Evolutionary conservation across 2,888 invertebrate genomes (phyloP).

Genomic region (Venustoraphidia nigricollis): DNA sequence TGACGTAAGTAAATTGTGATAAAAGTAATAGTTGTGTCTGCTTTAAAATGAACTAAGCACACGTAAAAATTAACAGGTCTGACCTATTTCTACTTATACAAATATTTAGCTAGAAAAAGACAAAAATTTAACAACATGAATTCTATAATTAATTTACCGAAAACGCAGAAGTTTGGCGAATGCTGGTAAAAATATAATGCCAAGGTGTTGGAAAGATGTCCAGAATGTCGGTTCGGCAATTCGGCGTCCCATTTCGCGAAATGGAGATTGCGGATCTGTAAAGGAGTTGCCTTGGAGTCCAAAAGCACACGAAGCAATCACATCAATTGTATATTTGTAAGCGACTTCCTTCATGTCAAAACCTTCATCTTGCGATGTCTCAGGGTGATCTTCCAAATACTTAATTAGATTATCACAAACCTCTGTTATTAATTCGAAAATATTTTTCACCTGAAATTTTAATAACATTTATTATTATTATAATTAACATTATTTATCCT

Average conservation of each 20-base stretch:
- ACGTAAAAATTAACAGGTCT: too few relatives aligned
- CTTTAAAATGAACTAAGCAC: too few relatives aligned
- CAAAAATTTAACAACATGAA: too few relatives aligned
- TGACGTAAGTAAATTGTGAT: too few relatives aligned
- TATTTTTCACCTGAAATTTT: slow-evolving; percentile 26
- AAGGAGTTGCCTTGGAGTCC: slow-evolving; percentile 29
- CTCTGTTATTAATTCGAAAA: slow-evolving; percentile 30
- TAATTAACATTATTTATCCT: too few relatives aligned
- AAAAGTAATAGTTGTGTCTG: too few relatives aligned
- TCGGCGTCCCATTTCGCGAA: slow-evolving; percentile 18
- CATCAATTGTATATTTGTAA: slow-evolving; percentile 26
- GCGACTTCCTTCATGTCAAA: slow-evolving; percentile 27
- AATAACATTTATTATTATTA: neutral
- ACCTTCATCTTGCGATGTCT: slow-evolving; percentile 19
- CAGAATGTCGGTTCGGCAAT: slow-evolving; percentile 18
- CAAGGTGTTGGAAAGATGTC: slow-evolving; percentile 12
- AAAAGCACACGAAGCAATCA: slow-evolving; percentile 29
- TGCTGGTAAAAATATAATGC: slow-evolving; percentile 17
- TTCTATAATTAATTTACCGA: slow-evolving; percentile 7
- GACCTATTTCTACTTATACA: too few relatives aligned
- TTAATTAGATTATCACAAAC: slow-evolving; percentile 26
- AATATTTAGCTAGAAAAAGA: too few relatives aligned
- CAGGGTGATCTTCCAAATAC: slow-evolving; percentile 22
- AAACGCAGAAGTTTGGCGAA: slow-evolving; percentile 13
- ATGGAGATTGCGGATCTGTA: slow-evolving; percentile 15